These are phyloP conservation scores for Drosophila sucinea DNA, from an alignment of 1,140 invertebrate genomes.

Conservation along the genomic window DNA sequence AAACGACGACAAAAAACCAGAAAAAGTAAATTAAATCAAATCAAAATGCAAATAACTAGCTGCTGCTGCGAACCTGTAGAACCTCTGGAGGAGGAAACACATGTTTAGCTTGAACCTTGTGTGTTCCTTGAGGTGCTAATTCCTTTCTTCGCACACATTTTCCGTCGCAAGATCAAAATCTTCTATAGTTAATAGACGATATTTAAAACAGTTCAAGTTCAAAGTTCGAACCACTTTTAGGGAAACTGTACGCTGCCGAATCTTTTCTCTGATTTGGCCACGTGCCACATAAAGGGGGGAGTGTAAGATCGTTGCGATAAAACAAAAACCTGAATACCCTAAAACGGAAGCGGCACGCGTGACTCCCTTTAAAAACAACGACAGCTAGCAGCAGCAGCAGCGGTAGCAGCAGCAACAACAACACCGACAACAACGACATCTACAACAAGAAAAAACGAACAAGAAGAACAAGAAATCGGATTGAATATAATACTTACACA, in stretches of 20 bases:
- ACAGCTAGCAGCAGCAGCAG: neutral
- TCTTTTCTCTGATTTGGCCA: neutral
- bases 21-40: slow-evolving; percentile 27
- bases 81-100: no score
- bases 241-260: no score
- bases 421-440: neutral
- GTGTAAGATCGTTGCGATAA: neutral
- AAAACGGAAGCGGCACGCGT: slow-evolving; percentile 1
- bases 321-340: neutral
- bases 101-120: no score
- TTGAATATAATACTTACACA: slow-evolving; percentile 22
- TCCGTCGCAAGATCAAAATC: no score
- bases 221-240: no score
- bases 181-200: no score
- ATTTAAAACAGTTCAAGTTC: no score
- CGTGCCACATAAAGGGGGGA: neutral
- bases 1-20: neutral
- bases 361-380: neutral
- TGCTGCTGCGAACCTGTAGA: neutral
- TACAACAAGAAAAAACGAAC: slow-evolving; percentile 7
- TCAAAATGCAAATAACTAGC: slow-evolving; percentile 24
- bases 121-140: no score
- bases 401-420: neutral
- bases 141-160: no score
- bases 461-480: slow-evolving; percentile 27